Evolutionary conservation across 2,113 vertebrate genomes (phyloP).

Genomic region (Hipposideros armiger): DNA sequence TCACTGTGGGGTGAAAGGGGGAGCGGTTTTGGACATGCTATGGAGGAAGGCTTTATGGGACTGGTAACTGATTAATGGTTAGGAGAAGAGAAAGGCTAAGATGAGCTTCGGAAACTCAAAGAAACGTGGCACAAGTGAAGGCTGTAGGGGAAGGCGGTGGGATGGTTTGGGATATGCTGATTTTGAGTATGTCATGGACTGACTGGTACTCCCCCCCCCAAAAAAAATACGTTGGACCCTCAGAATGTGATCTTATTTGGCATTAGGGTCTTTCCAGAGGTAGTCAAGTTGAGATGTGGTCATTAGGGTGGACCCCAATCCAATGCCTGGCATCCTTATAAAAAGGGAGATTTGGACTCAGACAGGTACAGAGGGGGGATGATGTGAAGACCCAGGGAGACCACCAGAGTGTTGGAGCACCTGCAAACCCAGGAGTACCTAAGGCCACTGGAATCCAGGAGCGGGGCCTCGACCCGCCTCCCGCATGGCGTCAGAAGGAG

Average conservation of each 20-base stretch:
- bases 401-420: rapidly evolving
- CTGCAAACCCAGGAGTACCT: rapidly evolving
- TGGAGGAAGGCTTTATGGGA: not conserved
- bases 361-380: not conserved
- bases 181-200: not conserved
- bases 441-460: not conserved
- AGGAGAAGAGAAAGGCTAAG: not conserved
- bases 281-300: not conserved
- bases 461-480: too few relatives aligned
- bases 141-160: not conserved
- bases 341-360: not conserved
- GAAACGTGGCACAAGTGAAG: not conserved
- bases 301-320: not conserved
- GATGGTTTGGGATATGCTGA: not conserved
- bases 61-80: too few relatives aligned
- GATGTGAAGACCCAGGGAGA: not conserved
- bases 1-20: not conserved
- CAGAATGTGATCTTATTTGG: not conserved
- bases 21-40: not conserved
- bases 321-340: not conserved
- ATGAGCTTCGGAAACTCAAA: not conserved
- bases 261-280: not conserved
- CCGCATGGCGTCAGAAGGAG: not conserved
- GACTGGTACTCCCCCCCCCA: too few relatives aligned
- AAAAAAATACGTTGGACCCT: not conserved